These are phyloP conservation scores for Neuroscelio doddi DNA, from an alignment of 2,888 invertebrate species.

Conservation along the genomic window DNA sequence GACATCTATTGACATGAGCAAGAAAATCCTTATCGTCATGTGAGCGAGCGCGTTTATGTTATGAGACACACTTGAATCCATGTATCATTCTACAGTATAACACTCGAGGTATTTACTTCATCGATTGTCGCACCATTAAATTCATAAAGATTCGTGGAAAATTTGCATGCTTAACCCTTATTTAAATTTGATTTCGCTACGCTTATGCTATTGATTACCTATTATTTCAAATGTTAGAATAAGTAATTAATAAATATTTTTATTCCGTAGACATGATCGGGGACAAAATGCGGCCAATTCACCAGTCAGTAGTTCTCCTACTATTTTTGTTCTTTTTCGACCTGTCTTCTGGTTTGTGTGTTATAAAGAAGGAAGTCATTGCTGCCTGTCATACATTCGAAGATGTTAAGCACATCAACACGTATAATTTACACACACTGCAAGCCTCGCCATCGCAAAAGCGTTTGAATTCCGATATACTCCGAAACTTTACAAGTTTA, in stretches of 20 bases:
- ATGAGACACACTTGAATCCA: background rate
- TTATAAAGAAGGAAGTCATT: slow-evolving; percentile 50
- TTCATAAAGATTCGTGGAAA: background rate
- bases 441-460: slow-evolving; percentile 45
- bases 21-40: slow-evolving; percentile 13
- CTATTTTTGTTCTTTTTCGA: slow-evolving; percentile 53
- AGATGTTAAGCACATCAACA: slow-evolving; percentile 59
- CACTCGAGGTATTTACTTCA: no score
- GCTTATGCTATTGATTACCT: no score
- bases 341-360: slow-evolving; percentile 54
- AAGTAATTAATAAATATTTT: slow-evolving; percentile 26
- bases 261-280: slow-evolving; percentile 49
- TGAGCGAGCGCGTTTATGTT: background rate
- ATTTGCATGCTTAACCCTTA: background rate
- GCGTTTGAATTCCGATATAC: slow-evolving; percentile 45
- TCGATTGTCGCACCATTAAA: no score
- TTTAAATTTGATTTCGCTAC: no score
- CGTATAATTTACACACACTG: slow-evolving; percentile 55
- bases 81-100: background rate
- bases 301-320: slow-evolving; percentile 48
- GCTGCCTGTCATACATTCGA: slow-evolving; percentile 60
- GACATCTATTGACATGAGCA: slow-evolving; percentile 12
- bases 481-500: slow-evolving; percentile 76
- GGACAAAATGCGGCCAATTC: slow-evolving; percentile 58
- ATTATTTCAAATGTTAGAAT: slow-evolving; percentile 19